These are phyloP conservation scores for Crossaster papposus DNA, from an alignment of 53 echinoderm and acorn worm genomes.

Conservation along the genomic window DNA sequence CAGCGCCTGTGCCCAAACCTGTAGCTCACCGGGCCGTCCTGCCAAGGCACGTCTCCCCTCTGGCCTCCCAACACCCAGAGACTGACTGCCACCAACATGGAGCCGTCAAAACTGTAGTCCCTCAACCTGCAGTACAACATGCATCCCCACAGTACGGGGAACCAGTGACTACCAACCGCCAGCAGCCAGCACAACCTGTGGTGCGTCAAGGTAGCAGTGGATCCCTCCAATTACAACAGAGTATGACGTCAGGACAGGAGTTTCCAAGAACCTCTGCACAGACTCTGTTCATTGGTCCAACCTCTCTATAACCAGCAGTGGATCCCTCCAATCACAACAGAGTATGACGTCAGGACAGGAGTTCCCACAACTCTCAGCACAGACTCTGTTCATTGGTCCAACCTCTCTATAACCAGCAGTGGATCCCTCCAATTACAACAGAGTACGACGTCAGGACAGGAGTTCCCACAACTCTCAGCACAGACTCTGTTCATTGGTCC, in stretches of 20 bases:
- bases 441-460: too few relatives aligned
- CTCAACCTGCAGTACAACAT: constrained; percentile 54
- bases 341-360: too few relatives aligned
- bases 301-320: constrained; percentile 54
- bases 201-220: constrained; percentile 43
- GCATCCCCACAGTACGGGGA: constrained; percentile 36
- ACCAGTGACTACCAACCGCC: constrained; percentile 46
- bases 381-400: too few relatives aligned
- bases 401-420: constrained; percentile 22
- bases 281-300: constrained; percentile 79
- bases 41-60: constrained; percentile 27
- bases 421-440: too few relatives aligned
- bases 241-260: constrained; percentile 37
- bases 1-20: constrained; percentile 49
- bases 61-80: constrained; percentile 23
- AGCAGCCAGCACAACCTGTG: constrained; percentile 28
- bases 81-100: constrained; percentile 19
- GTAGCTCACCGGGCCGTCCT: constrained; percentile 49
- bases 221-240: constrained; percentile 16
- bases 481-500: too few relatives aligned
- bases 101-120: constrained; percentile 17
- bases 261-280: constrained; percentile 61
- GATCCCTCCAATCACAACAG: too few relatives aligned
- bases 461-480: too few relatives aligned
- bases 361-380: too few relatives aligned